These are phyloP conservation scores for Cremastobaeus sp. DNA, from an alignment of 2,888 invertebrate genomes.

Conservation along the genomic window DNA sequence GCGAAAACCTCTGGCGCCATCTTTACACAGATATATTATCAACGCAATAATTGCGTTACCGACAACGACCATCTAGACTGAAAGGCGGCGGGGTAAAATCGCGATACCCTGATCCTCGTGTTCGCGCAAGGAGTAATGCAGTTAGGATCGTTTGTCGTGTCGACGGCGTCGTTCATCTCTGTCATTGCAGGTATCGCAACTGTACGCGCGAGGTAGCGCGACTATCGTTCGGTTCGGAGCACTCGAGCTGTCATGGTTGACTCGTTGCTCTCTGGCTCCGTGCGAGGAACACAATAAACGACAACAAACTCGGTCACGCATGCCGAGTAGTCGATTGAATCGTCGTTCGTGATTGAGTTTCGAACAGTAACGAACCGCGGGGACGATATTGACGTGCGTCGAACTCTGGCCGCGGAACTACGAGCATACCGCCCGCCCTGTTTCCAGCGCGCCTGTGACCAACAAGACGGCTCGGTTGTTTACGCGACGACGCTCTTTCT, in stretches of 20 bases:
- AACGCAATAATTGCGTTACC: no score
- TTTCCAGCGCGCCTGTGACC: background rate
- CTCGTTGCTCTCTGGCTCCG: conserved; percentile 19
- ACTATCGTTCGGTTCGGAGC: conserved; percentile 31
- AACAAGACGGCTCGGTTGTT: conserved; percentile 29
- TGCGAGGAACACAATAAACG: conserved; percentile 28
- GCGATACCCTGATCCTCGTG: background rate
- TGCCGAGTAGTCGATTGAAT: background rate
- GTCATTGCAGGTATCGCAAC: no score
- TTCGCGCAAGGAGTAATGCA: background rate
- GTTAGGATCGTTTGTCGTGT: background rate
- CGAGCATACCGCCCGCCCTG: conserved; percentile 20
- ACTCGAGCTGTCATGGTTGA: conserved; percentile 43
- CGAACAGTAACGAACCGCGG: background rate
- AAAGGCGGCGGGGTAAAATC: no score
- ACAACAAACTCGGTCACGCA: conserved; percentile 8
- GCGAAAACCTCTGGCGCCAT: no score
- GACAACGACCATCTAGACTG: no score
- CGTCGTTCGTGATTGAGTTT: background rate
- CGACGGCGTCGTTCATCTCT: no score
- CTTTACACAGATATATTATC: no score
- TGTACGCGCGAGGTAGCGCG: conserved; percentile 21
- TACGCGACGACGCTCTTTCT: conserved; percentile 32
- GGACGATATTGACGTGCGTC: background rate
- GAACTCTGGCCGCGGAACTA: background rate